phyloP scores from a whole-genome alignment of 2,113 vertebrate species.

The Redunca redunca region DNA sequence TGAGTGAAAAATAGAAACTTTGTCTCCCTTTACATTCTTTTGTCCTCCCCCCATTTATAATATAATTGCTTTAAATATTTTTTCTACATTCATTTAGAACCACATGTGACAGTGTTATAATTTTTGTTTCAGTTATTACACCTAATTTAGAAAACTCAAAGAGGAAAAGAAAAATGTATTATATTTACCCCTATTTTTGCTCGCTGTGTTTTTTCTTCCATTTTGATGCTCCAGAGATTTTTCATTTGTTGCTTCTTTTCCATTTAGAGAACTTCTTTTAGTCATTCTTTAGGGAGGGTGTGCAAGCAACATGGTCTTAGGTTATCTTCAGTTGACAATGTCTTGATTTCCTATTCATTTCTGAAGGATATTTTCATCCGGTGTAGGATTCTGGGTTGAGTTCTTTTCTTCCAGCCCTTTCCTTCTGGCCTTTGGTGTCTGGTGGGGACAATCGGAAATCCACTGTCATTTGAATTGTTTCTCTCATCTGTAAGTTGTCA shows the following conservation, averaged over 20 bases:
- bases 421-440: background rate
- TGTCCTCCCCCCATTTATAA: background rate
- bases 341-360: background rate
- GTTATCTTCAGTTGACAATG: background rate
- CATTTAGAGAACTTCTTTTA: background rate
- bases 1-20: background rate
- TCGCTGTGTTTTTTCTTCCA: background rate
- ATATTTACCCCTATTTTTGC: background rate
- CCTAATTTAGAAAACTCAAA: background rate
- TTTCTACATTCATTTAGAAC: background rate
- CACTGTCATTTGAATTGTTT: background rate
- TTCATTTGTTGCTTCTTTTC: background rate
- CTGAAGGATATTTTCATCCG: background rate
- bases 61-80: background rate
- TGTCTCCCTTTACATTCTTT: background rate
- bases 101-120: background rate
- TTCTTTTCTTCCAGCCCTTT: background rate
- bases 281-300: background rate
- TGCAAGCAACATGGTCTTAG: background rate
- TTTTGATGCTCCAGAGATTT: background rate
- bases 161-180: background rate
- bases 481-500: background rate
- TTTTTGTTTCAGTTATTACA: background rate
- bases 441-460: background rate
- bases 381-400: background rate